Base-by-base conservation (phyloP, 2,888 invertebrate genomes). In the Nephrotoma appendiculata region DNA sequence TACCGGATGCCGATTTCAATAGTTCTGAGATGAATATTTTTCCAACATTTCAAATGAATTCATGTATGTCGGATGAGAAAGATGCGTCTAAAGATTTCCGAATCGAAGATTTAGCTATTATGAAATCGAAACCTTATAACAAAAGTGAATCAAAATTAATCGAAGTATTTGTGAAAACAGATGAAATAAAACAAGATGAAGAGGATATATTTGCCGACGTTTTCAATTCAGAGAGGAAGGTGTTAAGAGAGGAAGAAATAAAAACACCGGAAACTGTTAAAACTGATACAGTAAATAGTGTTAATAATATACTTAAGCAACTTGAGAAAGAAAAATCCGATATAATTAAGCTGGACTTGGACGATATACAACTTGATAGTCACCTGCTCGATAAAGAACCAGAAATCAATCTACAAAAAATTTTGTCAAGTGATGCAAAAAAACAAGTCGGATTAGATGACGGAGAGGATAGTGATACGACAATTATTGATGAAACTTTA, bases 201-300 rank as follows among this genome's bases (percentile, higher is more conserved):
- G 94, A 95, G 89, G 95, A 95, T 91, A 92, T 96, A 87, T 96
- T 96, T 92, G 94, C 94, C n/a, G 96, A 96, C 91, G 90, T 96
- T 87, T 96, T 96, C 90, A 88, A 52, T 42, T 9, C 83, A 19
- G 31, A 31, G 31, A 31, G 31, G 31, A 31, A 31, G 2, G 31
- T 31, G 31, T 31, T 31, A 31, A 31, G 31, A 31, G 52, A 86
- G 7, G 86, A 89, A 84, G 48, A 41, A 12, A n/a, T 31, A 48
- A 86, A 41, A 41, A 11, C n/a, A 15, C 19, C 86, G 42, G n/a
- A 41, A 52, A 41, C 6, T 41, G n/a, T 41, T 31, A 71, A 31
- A 45, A 6, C n/a, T 1, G 44, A 85, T 83, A 15, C 15, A 48
- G 41, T 12, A 11, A 12, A 85, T n/a, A 11, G 5, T 9, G 48